Base-by-base conservation (phyloP, 2,113 vertebrate species). In the Neolamprologus ventralis region DNA sequence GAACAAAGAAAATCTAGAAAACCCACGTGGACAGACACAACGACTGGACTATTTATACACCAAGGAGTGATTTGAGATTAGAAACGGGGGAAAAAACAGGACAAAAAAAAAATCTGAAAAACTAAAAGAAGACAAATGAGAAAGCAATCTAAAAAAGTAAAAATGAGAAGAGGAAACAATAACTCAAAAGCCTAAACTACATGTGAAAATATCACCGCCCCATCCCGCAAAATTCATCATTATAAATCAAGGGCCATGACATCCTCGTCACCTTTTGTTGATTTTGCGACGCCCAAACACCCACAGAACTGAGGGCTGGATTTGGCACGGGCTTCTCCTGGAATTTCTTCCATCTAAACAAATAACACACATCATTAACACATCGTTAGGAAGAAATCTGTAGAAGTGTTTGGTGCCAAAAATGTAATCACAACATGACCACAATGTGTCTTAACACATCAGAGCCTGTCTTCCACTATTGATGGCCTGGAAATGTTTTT, bases 291-390 rank as follows among this genome's bases (percentile, higher is more conserved):
- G 65, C 21, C 96, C 95, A 96, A 57, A 42, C 7, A 0, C 82
- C 92, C 75, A 94, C 12, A 28, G 95, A 93, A 58, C 95, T 96
- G 82, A 68, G 60, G 9, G 85, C 73, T 8, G 96, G 96, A 78
- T 96, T 85, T 2, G 96, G 95, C 19, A 96, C 68, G 0, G 79
- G 87, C 86, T 92, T 96, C 28, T 83, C 82, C 14, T 5, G 51
- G 53, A 90, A 92, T 49, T 88, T 95, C 53, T 87, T 93, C 57
- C 88, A 94, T 49, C 94, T 95, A 12, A 12, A 91, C 35, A 6
- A 33, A 63, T 5, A 53, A 2, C 7, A 33, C 19, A 33, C 10
- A 11, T 31, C 7, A 35, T 7, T 16, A 26, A 28, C 13, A 33
- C 13, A 11, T 31, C 1, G 17, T 7, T 16, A 40, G 6, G 9